Percentiles rank a stretch among this genome's conserved stretches.
These are phyloP conservation scores for Macquaria ambigua DNA, from an alignment of 2,113 vertebrate genomes.

Conservation along the genomic window DNA sequence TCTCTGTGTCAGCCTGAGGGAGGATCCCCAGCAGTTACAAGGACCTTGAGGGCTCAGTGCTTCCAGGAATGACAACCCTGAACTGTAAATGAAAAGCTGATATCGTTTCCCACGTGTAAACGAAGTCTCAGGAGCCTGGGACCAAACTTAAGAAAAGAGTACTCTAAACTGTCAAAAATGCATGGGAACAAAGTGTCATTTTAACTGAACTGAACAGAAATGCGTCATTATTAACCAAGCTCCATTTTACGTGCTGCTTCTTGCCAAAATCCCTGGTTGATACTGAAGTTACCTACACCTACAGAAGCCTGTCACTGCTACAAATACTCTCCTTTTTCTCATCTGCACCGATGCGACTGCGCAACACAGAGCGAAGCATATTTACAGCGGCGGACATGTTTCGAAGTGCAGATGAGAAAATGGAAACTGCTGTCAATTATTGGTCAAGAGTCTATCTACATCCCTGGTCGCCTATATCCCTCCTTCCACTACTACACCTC, in stretches of 20 bases:
- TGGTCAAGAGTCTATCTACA: constrained; percentile 7
- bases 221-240: neutral
- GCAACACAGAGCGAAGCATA: constrained; percentile 21
- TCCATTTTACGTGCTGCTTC: constrained; percentile 4
- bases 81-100: constrained; percentile 13
- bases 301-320: neutral
- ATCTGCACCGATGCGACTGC: constrained; percentile 25
- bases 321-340: constrained; percentile 7
- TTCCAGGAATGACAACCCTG: constrained; percentile 5
- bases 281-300: constrained; percentile 24
- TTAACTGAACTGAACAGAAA: neutral
- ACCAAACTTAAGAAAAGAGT: neutral
- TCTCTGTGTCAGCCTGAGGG: constrained; percentile 17
- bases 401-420: constrained; percentile 46
- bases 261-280: neutral
- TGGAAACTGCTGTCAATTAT: neutral
- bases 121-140: neutral
- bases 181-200: neutral
- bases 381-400: constrained; percentile 36
- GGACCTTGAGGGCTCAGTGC: constrained; percentile 12
- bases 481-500: neutral
- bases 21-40: constrained; percentile 11
- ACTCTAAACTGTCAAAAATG: neutral
- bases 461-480: neutral
- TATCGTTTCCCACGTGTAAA: constrained; percentile 26